Conservation (phyloP, 1,140 invertebrate genomes). For the Sinonovacula constricta region DNA sequence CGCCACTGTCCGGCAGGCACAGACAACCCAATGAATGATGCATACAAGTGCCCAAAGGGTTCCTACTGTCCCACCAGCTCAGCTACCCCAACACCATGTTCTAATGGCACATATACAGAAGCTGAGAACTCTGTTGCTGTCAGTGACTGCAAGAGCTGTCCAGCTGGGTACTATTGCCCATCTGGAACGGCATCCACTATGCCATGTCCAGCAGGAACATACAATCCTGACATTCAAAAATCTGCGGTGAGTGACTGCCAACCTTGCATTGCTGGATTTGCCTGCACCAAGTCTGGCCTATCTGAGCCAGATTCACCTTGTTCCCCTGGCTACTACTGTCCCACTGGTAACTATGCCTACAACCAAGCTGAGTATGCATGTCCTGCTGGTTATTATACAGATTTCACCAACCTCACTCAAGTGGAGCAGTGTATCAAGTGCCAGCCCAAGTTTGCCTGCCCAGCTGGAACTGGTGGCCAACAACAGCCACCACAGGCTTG, state of each 20-base stretch:
- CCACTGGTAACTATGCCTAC: constrained; percentile 66
- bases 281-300: constrained; percentile 71
- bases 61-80: constrained; percentile 63
- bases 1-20: constrained; percentile 70
- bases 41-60: constrained; percentile 68
- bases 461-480: constrained; percentile 69
- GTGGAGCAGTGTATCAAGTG: constrained; percentile 72
- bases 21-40: constrained; percentile 64
- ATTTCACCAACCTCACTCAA: constrained; percentile 72
- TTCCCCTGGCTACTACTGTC: constrained; percentile 75
- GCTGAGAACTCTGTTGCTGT: constrained; percentile 67
- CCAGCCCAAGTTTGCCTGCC: constrained; percentile 66
- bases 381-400: constrained; percentile 73
- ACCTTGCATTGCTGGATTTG: constrained; percentile 68
- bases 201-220: constrained; percentile 68
- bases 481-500: constrained; percentile 74
- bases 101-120: constrained; percentile 74
- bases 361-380: constrained; percentile 72
- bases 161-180: constrained; percentile 71
- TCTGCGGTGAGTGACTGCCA: constrained; percentile 55
- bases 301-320: constrained; percentile 71
- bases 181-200: constrained; percentile 67
- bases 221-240: constrained; percentile 62
- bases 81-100: constrained; percentile 63
- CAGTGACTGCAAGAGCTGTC: constrained; percentile 70